Conservation (phyloP, 2,888 invertebrate species). For the Flexamia atlantica region DNA sequence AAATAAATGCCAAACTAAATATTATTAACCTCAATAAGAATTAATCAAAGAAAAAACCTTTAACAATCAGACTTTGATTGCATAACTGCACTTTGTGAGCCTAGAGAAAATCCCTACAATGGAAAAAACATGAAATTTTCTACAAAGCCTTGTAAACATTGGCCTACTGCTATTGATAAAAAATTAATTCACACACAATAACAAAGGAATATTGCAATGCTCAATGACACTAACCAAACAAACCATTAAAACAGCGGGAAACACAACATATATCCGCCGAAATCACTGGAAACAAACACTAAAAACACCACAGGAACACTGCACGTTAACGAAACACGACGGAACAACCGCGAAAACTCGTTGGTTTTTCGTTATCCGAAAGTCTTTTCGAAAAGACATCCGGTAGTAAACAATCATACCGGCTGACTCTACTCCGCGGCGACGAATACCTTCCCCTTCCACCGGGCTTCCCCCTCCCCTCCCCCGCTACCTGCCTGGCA, state of each 20-base stretch:
- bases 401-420: conserved; percentile 38
- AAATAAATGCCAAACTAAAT: too few species aligned
- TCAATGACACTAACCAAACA: not conserved
- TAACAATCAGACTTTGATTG: too few species aligned
- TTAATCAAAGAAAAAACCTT: too few species aligned
- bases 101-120: too few species aligned
- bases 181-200: too few species aligned
- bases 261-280: not conserved
- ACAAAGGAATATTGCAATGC: conserved; percentile 9
- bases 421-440: not conserved
- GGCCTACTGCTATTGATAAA: too few species aligned
- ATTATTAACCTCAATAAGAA: too few species aligned
- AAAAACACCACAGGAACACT: not conserved
- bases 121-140: too few species aligned
- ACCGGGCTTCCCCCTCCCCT: conserved; percentile 4
- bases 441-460: not conserved
- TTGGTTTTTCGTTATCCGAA: conserved; percentile 47
- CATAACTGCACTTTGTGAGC: too few species aligned
- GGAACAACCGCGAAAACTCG: conserved; percentile 22
- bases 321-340: not conserved
- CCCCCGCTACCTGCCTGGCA: conserved; percentile 24
- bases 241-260: conserved; percentile 4
- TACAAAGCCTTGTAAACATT: too few species aligned
- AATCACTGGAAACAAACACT: conserved; percentile 15
- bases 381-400: conserved; percentile 8